These are phyloP conservation scores for Eidolon helvum DNA, from an alignment of 2,113 vertebrate genomes.

Conservation along the genomic window DNA sequence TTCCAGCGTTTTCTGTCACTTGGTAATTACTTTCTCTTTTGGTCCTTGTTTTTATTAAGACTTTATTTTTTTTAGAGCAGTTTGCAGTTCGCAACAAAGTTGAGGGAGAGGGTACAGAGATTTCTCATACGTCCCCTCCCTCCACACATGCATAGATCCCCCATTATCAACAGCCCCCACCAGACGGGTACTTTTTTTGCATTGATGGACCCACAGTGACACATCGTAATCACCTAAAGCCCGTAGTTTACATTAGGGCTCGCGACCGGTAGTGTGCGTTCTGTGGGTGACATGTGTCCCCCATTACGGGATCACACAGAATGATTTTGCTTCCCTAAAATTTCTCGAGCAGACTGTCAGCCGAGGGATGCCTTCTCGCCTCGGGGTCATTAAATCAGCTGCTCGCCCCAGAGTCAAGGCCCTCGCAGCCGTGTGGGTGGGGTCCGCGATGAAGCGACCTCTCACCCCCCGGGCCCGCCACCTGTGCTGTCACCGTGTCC, in stretches of 20 bases:
- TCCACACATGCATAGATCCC: background rate
- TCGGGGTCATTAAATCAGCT: background rate
- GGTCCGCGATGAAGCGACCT: background rate
- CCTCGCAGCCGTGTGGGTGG: fast-evolving
- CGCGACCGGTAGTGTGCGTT: background rate
- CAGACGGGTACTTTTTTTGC: background rate
- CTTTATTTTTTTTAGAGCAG: background rate
- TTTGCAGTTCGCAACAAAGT: background rate
- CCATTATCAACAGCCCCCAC: too few relatives aligned
- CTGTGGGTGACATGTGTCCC: background rate
- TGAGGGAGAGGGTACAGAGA: background rate
- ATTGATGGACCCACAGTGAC: background rate
- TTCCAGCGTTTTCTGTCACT: background rate
- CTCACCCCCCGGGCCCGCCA: too few relatives aligned
- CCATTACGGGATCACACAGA: background rate
- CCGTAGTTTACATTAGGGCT: background rate
- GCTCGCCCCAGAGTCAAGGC: background rate
- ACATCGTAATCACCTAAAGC: background rate
- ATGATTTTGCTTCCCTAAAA: background rate
- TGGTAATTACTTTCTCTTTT: background rate
- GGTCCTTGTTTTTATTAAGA: background rate
- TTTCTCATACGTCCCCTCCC: background rate
- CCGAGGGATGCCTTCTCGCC: background rate
- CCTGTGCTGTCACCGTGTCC: too few relatives aligned
- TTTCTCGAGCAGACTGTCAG: background rate